A percentile compares a stretch with the other conserved stretches of the same genome.
phyloP scores from a whole-genome alignment of 2,888 invertebrate species.

The Nomada flava region DNA sequence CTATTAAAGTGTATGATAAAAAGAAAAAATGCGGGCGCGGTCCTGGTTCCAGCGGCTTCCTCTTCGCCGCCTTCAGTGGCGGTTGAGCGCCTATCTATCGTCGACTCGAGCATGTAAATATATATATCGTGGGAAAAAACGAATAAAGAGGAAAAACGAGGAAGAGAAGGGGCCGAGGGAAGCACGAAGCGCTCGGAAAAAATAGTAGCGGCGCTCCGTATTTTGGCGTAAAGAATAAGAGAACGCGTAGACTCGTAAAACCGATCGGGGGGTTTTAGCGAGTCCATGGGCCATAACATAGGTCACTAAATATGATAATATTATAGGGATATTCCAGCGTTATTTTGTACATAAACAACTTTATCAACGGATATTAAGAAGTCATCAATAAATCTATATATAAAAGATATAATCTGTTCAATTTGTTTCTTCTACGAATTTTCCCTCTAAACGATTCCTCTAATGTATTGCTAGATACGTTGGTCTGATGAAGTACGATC shows the following conservation, averaged over 20 bases:
- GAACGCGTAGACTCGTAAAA: constrained; percentile 58
- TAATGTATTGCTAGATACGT: too few species aligned
- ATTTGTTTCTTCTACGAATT: background rate
- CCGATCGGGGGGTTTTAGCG: constrained; percentile 44
- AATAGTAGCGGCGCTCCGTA: constrained; percentile 60
- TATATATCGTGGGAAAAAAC: constrained; percentile 54
- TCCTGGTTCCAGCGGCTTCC: constrained; percentile 45
- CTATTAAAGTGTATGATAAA: constrained; percentile 64
- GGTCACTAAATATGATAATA: constrained; percentile 77
- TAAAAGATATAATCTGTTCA: constrained; percentile 62
- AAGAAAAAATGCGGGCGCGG: constrained; percentile 20
- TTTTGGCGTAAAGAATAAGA: constrained; percentile 65
- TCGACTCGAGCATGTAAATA: constrained; percentile 52
- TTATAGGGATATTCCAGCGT: constrained; percentile 81
- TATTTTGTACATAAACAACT: constrained; percentile 83
- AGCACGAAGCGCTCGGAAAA: constrained; percentile 47
- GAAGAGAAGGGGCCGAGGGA: constrained; percentile 45
- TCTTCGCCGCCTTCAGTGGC: constrained; percentile 27
- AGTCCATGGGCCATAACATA: constrained; percentile 74
- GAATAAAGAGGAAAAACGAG: constrained; percentile 14
- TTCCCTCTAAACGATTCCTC: background rate
- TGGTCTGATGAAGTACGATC: background rate
- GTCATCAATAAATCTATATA: constrained; percentile 82
- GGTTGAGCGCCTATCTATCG: background rate
- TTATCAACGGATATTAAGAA: constrained; percentile 82